phyloP scores from a whole-genome alignment of 2,888 invertebrate species.

The Leucoptera coffeella region DNA sequence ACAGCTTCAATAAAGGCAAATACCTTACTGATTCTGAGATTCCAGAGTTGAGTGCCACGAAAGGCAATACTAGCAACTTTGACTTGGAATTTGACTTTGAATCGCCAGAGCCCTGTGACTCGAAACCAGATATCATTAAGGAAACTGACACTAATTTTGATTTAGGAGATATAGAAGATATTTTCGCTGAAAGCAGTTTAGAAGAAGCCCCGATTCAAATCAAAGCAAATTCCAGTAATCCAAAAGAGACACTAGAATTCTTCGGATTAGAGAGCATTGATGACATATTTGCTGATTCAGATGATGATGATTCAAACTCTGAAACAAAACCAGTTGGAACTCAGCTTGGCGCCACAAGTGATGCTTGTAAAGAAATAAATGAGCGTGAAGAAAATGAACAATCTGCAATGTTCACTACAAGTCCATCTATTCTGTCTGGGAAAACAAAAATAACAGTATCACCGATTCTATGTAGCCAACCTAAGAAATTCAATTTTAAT shows the following conservation, averaged over 20 bases:
- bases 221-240: constrained; percentile 8
- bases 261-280: constrained; percentile 41
- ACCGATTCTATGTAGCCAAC: constrained; percentile 28
- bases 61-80: constrained; percentile 10
- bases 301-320: constrained; percentile 10
- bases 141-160: constrained; percentile 19
- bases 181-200: constrained; percentile 26
- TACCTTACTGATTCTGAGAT: not conserved
- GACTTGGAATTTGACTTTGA: constrained; percentile 14
- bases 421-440: too few relatives aligned
- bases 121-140: constrained; percentile 2
- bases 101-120: constrained; percentile 7
- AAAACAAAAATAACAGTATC: constrained; percentile 14
- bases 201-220: constrained; percentile 12
- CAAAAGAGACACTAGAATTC: constrained; percentile 19
- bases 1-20: too few relatives aligned
- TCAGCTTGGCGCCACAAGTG: constrained; percentile 8
- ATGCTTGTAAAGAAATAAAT: not conserved
- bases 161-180: constrained; percentile 28
- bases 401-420: too few relatives aligned
- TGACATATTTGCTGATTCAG: constrained; percentile 35
- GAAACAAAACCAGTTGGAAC: constrained; percentile 7
- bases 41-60: constrained; percentile 11
- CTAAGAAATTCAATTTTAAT: constrained; percentile 16
- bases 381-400: too few relatives aligned